phyloP scores from a whole-genome alignment of 2,797 vertebrate genomes.

The Scomberomorus guttatus region DNA sequence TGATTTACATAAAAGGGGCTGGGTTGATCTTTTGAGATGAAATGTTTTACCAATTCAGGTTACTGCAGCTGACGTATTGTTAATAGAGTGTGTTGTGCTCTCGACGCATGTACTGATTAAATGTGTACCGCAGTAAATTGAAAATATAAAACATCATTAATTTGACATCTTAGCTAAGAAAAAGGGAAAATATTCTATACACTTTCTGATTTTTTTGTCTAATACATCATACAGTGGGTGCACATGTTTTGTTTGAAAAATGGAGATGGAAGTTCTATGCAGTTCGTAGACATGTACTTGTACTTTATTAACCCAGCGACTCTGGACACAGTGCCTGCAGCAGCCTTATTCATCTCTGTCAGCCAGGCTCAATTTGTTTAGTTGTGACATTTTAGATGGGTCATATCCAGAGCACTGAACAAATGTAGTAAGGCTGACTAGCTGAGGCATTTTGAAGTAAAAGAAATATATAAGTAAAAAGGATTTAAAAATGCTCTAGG shows the following conservation, averaged over 20 bases:
- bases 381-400: conserved; percentile 70
- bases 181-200: not conserved
- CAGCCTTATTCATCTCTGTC: conserved; percentile 67
- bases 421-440: conserved; percentile 69
- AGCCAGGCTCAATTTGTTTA: conserved; percentile 64
- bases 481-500: conserved; percentile 43
- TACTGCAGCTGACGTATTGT: not conserved
- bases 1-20: conserved; percentile 2
- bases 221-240: not conserved
- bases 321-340: conserved; percentile 47
- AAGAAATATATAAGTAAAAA: conserved; percentile 55
- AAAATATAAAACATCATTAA: conserved; percentile 12
- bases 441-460: conserved; percentile 67
- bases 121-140: not conserved
- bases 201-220: not conserved
- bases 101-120: conserved; percentile 3
- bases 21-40: conserved; percentile 15
- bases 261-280: conserved; percentile 17
- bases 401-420: conserved; percentile 49
- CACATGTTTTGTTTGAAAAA: conserved; percentile 43
- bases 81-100: not conserved
- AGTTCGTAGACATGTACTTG: conserved; percentile 18
- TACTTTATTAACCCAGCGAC: conserved; percentile 71
- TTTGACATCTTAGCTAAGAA: conserved; percentile 9
- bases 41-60: not conserved